A percentile compares a stretch with the other conserved stretches of the same genome.
Conservation (phyloP, 2,888 invertebrate genomes). For the Himalopsyche tibetana region DNA sequence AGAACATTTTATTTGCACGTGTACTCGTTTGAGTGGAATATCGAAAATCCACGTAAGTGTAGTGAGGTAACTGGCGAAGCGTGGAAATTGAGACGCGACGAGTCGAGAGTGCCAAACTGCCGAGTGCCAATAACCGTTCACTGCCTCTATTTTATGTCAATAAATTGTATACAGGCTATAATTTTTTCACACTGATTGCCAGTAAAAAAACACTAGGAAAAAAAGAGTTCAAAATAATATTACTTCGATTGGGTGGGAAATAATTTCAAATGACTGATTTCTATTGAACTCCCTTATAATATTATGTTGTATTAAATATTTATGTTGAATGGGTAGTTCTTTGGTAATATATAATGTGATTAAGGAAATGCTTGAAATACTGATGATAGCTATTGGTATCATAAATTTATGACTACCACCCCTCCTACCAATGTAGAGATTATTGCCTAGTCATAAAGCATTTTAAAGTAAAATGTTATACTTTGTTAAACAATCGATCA, state of each 20-base stretch:
- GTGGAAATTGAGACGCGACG: slow-evolving; percentile 63
- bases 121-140: slow-evolving; percentile 54
- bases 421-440: no score
- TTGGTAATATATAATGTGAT: no score
- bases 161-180: slow-evolving; percentile 24
- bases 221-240: no score
- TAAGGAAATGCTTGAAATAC: no score
- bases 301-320: no score
- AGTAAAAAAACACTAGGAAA: neutral
- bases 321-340: no score
- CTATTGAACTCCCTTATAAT: no score
- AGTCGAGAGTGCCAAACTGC: slow-evolving; percentile 57
- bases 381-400: no score
- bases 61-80: slow-evolving; percentile 52
- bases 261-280: neutral
- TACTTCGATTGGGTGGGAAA: slow-evolving; percentile 21
- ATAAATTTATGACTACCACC: no score
- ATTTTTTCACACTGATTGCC: neutral
- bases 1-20: slow-evolving; percentile 2
- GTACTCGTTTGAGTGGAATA: slow-evolving; percentile 17
- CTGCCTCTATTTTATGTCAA: slow-evolving; percentile 45
- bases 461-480: no score
- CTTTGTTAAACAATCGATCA: no score
- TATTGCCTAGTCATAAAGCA: no score
- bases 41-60: slow-evolving; percentile 28